Conservation (phyloP, 92 coral and sea anemone genomes). For the Phenganax stokvisi region DNA sequence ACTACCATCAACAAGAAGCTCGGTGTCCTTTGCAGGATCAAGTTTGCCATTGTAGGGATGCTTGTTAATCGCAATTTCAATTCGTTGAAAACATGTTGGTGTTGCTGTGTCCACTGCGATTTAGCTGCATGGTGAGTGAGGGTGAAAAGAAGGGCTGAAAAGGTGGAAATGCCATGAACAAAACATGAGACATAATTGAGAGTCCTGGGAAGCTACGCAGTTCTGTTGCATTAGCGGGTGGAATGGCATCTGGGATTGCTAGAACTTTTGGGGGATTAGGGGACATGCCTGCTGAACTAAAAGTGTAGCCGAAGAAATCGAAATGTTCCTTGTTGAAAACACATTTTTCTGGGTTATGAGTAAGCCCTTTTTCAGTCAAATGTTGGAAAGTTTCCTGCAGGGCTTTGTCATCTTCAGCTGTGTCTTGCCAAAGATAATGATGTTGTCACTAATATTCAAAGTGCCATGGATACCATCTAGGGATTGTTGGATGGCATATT, state of each 20-base stretch:
- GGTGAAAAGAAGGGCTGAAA: slow-evolving; percentile 32
- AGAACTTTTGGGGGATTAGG: slow-evolving; percentile 39
- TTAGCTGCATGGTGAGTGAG: slow-evolving; percentile 26
- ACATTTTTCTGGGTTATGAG: slow-evolving; percentile 34
- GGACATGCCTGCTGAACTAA: slow-evolving; percentile 37
- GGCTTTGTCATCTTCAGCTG: slow-evolving; percentile 26
- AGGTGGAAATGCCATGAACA: slow-evolving; percentile 23
- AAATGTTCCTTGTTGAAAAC: slow-evolving; percentile 29
- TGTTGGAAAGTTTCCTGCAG: slow-evolving; percentile 22
- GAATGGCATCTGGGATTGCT: slow-evolving; percentile 30
- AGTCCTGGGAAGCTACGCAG: slow-evolving; percentile 45
- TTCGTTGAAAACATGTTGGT: slow-evolving; percentile 30
- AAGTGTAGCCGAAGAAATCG: slow-evolving; percentile 38
- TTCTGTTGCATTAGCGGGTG: slow-evolving; percentile 39
- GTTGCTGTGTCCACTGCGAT: slow-evolving; percentile 39
- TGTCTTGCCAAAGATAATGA: slow-evolving; percentile 34
- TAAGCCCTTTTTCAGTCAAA: slow-evolving; percentile 33
- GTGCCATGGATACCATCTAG: slow-evolving; percentile 41
- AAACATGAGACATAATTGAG: slow-evolving; percentile 40
- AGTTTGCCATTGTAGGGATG: slow-evolving; percentile 41
- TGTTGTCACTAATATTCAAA: slow-evolving; percentile 51
- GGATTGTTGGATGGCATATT: slow-evolving; percentile 42
- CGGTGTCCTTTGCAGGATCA: slow-evolving; percentile 41
- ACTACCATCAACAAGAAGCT: slow-evolving; percentile 41
- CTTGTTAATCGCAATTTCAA: slow-evolving; percentile 36